Percentiles rank a stretch among this genome's conserved stretches.
These are phyloP conservation scores for Pteronotus mesoamericanus DNA, from an alignment of 2,797 vertebrate species.

Conservation along the genomic window DNA sequence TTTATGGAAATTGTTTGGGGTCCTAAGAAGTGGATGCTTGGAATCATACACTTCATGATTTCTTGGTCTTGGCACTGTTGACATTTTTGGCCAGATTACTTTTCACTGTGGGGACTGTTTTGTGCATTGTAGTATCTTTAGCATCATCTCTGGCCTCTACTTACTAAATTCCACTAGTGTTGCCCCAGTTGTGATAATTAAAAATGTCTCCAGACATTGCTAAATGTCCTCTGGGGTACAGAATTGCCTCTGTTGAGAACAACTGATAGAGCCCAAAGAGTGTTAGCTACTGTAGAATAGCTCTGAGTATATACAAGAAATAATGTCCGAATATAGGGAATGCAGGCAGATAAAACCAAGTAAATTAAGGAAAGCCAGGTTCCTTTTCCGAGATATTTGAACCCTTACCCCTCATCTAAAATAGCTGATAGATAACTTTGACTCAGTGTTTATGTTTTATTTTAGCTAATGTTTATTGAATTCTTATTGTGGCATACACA, in stretches of 20 bases:
- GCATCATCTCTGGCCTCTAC: not conserved
- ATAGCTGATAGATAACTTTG: not conserved
- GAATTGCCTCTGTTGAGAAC: not conserved
- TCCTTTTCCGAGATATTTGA: not conserved
- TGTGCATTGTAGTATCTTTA: not conserved
- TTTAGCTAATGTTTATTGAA: not conserved
- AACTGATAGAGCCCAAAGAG: not conserved
- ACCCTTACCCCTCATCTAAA: not conserved
- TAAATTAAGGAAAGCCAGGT: not conserved
- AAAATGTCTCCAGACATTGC: not conserved
- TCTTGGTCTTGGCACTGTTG: not conserved
- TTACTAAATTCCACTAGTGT: not conserved
- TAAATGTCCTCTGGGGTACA: not conserved
- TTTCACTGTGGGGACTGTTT: not conserved
- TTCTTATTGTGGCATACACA: not conserved
- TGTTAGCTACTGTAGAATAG: not conserved
- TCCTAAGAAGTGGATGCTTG: not conserved
- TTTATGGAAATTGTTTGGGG: not conserved
- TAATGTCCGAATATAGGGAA: not conserved
- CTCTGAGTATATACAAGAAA: not conserved
- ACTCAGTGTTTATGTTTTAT: not conserved
- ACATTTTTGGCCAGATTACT: not conserved
- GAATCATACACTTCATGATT: not conserved
- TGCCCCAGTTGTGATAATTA: not conserved
- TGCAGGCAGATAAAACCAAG: not conserved